Percentiles rank a stretch among this genome's conserved stretches.
Conservation (phyloP, 2,888 invertebrate genomes). For the Cancer borealis region DNA sequence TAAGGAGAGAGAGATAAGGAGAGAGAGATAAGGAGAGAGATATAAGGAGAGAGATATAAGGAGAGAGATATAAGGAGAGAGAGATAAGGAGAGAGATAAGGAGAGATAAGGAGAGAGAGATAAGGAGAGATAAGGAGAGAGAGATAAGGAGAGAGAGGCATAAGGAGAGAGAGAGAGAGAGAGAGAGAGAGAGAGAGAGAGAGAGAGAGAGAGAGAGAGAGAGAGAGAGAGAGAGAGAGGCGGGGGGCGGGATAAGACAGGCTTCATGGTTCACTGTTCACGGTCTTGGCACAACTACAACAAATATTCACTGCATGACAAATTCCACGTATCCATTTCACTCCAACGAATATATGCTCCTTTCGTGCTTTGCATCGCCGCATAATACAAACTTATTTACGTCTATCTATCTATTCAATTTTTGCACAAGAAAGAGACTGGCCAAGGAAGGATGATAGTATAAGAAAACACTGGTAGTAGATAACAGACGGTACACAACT, state of each 20-base stretch:
- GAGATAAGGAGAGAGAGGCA: no score
- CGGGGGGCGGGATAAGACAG: neutral
- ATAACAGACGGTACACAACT: neutral
- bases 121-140: no score
- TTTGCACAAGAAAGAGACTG: neutral
- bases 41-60: neutral
- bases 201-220: neutral
- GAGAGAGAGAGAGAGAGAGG: neutral
- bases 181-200: conserved; percentile 8
- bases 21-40: neutral
- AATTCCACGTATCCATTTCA: neutral
- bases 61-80: no score
- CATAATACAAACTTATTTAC: neutral
- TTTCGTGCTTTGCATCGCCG: neutral
- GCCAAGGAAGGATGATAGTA: neutral
- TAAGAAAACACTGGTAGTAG: neutral
- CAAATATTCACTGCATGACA: neutral
- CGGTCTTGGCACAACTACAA: neutral
- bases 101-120: no score
- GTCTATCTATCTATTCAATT: neutral
- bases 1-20: neutral
- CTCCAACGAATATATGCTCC: neutral
- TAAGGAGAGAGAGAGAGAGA: conserved; percentile 45
- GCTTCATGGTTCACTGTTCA: neutral
- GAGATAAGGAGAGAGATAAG: no score